These are phyloP conservation scores for Danaus plexippus DNA, from an alignment of 1,140 invertebrate genomes.

Conservation along the genomic window DNA sequence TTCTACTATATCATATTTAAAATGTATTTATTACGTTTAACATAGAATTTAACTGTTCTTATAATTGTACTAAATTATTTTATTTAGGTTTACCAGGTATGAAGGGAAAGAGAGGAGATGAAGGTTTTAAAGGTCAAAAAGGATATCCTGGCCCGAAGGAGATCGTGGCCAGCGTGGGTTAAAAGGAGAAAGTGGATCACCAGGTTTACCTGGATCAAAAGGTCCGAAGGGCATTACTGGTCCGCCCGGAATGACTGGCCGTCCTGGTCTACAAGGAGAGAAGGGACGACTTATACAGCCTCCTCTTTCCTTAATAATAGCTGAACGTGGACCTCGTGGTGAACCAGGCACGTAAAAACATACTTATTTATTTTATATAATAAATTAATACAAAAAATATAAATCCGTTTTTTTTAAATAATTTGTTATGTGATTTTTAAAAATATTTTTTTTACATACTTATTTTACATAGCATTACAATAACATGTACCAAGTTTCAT, in stretches of 20 bases:
- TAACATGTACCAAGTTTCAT: no score
- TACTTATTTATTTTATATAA: no score
- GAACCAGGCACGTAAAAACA: no score
- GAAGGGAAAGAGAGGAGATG: constrained; percentile 73
- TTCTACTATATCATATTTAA: neutral
- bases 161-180: constrained; percentile 65
- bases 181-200: constrained; percentile 72
- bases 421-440: no score
- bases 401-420: no score
- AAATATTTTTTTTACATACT: no score
- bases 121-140: constrained; percentile 41
- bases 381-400: no score
- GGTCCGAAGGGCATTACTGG: constrained; percentile 72
- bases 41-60: no score
- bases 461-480: no score
- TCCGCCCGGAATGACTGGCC: constrained; percentile 68
- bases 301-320: constrained; percentile 29
- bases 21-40: constrained; percentile 5
- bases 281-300: constrained; percentile 48
- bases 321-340: constrained; percentile 42
- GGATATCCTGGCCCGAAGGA: constrained; percentile 69
- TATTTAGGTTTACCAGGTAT: constrained; percentile 41
- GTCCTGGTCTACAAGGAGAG: constrained; percentile 67
- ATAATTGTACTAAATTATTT: constrained; percentile 6
- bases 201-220: constrained; percentile 76